Base-by-base conservation (phyloP, 2,888 invertebrate genomes). In the Prostheceraeus crozeri region DNA sequence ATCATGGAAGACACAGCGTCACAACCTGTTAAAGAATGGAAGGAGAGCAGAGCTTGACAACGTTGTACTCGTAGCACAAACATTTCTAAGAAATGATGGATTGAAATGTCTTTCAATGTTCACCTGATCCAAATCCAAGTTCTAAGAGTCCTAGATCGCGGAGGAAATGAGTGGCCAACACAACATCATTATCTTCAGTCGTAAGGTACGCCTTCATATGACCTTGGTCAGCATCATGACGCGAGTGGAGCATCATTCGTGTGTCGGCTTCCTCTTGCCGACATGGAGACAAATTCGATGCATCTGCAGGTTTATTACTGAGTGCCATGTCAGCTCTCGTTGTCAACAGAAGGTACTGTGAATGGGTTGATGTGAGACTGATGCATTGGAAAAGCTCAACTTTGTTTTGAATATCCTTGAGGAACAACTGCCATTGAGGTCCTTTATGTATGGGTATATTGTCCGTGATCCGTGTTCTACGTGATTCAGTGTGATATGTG, bases 341-440 rank as follows among this genome's bases (percentile, higher is more conserved):
- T 40, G 40, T 40, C 40, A n/a, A 40, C 40, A 40, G 8, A 40
- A 16, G 40, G 40, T 40, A 40, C 19, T 40, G 40, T 16, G 14
- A 4, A 16, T 19, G 14, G 19, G 14, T 16, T 6, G 19, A 16
- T 14, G 40, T 40, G 14, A 40, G 40, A n/a, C 40, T 4, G 40
- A 40, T 40, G 19, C n/a, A 40, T 19, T 40, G 40, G 40, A 40
- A 40, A 40, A 40, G 14, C 40, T 40, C 40, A 40, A 16, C 40
- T 40, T 40, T 4, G 40, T 40, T 40, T 40, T 40, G 40, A 40
- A 14, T 40, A 40, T 40, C 40, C 40, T 40, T 40, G 40, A 40
- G 40, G 40, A 40, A 40, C 40, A 40, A 40, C 40, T 40, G 40
- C 40, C 40, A 40, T 40, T 40, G 40, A 40, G 40, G 14, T 40